Evolutionary conservation across 2,888 invertebrate species (phyloP), one percentile per base, ranked within the genome.

Genomic region (Ditylenchus weischeri): DNA sequence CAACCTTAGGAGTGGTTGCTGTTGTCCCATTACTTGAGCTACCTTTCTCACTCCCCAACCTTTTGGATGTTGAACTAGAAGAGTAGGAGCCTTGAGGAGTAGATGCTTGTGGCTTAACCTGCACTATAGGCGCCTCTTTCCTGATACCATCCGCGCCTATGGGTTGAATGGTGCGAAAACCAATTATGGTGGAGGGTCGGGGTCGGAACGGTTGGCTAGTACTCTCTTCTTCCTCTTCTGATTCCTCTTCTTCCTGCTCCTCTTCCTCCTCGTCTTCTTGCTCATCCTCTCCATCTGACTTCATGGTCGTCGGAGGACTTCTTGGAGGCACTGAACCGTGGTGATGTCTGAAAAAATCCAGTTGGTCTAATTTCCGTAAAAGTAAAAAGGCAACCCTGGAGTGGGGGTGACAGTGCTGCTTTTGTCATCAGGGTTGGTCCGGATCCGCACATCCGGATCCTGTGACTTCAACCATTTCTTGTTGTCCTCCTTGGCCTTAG

Each of bases 181-280:
- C 74, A 49, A 74, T 74, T 57, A 74, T 74, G 23, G 76, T 68
- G 21, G 75, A 75, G 10, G 74, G 63, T 13, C 68, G 67, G 7
- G 75, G 76, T 13, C 72, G 48, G 43, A 68, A 65, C 19, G 70
- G 64, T 13, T 64, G 66, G 29, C 73, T 75, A 36, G 71, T 75
- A 29, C 76, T 75, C 43, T 76, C 78, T 21, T 76, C 75, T 13
- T 76, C 78, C 43, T 76, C 77, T 50, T 79, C 79, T 35, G 77
- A 77, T 19, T 78, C 79, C 15, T 76, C 77, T 19, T 76, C 76
- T 8, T 74, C 72, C 21, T 76, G 74, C 64, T 78, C 78, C 38
- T 72, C 78, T 72, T 19, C 75, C 75, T 47, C 49, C 13, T 70
- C 71, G 3, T 35, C 36, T 51, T 67, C 72, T 5, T 29, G 3